Conservation (phyloP, 2,113 vertebrate genomes). For the Merops nubicus region DNA sequence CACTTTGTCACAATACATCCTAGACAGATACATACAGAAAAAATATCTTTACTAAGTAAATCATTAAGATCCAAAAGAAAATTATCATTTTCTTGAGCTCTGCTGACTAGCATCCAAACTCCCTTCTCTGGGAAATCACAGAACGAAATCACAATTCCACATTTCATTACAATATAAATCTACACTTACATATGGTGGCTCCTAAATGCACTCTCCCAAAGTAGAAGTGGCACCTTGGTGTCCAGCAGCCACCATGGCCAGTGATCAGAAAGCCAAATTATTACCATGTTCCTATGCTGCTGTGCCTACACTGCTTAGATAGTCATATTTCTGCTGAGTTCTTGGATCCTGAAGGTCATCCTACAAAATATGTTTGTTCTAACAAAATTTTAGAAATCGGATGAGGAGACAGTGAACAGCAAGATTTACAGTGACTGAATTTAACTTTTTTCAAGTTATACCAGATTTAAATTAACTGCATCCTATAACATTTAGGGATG, state of each 20-base stretch:
- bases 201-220: neutral
- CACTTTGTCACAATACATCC: neutral
- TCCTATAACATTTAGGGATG: neutral
- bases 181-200: neutral
- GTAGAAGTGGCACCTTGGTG: neutral
- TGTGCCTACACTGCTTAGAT: neutral
- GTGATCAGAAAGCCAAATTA: neutral
- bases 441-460: neutral
- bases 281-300: neutral
- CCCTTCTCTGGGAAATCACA: fast-evolving
- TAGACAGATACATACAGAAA: neutral
- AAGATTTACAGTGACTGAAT: neutral
- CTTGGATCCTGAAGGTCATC: neutral
- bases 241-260: fast-evolving
- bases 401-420: neutral
- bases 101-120: neutral
- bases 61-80: neutral
- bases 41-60: neutral
- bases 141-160: neutral
- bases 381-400: neutral
- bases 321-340: neutral
- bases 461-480: neutral
- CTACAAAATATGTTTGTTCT: neutral
- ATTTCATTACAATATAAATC: neutral
- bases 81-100: fast-evolving